Base-by-base conservation (phyloP, 2,797 vertebrate species). In the Eurystomus glaucurus region DNA sequence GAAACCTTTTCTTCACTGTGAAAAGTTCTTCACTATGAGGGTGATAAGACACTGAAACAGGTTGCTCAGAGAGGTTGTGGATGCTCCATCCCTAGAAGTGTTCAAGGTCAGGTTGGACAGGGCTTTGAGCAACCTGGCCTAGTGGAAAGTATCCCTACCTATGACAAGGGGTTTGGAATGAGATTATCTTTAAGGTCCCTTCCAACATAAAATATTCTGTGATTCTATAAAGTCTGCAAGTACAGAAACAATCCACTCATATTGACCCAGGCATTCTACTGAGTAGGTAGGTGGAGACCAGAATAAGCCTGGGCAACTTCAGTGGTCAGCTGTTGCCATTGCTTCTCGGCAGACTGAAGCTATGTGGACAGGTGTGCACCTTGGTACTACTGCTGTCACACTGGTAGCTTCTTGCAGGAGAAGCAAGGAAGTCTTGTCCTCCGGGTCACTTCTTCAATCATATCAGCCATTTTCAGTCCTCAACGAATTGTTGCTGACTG, bases 311-410 rank as follows among this genome's bases (percentile, higher is more conserved):
- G 17, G 12, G 28, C 33, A 79, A 9, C 17, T 57, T 58, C 50
- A 69, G 12, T 18, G 6, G 15, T 15, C n/a, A 48, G 25, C n/a
- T 89, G 26, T 37, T 50, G 26, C 14, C 19, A 29, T 20, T 68
- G 31, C 12, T 33, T 22, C 25, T 35, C 39, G 37, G 68, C 25
- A n/a, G n/a, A 22, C 37, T 57, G 35, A n/a, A 71, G 70, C 22
- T 75, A 7, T 1, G 0, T 18, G 39, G 41, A 14, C 12, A 72
- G 18, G 6, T 41, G 48, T 62, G 6, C 4, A 13, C 7, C 31
- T 58, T 1, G 0, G 1, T 57, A 25, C 18, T 31, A n/a, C 68
- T 85, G 48, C 28, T 35, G 26, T 68, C 3, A 0, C 35, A 18
- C 23, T 14, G 9, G 23, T 75, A 33, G 45, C n/a, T 70, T 88